Conservation (phyloP, 2,113 vertebrate species). For the Saguinus midas region DNA sequence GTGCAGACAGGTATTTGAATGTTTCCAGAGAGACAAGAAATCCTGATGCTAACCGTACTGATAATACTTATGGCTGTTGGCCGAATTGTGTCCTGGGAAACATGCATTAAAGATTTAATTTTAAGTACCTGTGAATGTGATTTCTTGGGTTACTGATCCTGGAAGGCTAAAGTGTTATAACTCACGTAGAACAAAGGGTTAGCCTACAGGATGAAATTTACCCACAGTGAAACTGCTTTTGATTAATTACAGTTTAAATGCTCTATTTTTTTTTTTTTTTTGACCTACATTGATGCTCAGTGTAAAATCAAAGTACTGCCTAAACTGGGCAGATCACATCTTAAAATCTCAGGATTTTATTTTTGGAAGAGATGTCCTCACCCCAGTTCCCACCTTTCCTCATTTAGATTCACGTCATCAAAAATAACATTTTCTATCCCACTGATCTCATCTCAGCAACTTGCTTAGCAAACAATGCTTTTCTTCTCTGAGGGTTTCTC, state of each 20-base stretch:
- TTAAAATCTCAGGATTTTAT: background rate
- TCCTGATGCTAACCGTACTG: background rate
- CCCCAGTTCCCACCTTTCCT: background rate
- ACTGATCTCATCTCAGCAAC: background rate
- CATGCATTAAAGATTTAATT: background rate
- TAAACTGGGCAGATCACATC: background rate
- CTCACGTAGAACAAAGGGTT: rapidly evolving
- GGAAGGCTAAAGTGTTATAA: rapidly evolving
- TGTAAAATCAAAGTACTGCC: background rate
- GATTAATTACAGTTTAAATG: slow-evolving; percentile 42
- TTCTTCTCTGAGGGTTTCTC: background rate
- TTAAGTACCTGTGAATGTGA: background rate
- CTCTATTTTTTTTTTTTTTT: slow-evolving; percentile 45
- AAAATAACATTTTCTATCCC: background rate
- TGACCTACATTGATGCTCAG: background rate
- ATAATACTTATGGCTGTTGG: background rate
- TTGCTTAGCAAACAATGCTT: background rate
- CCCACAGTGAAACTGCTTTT: background rate
- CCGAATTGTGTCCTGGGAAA: background rate
- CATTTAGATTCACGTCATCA: rapidly evolving
- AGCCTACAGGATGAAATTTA: rapidly evolving
- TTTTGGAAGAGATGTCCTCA: background rate
- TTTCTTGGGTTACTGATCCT: background rate
- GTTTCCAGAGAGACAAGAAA: background rate
- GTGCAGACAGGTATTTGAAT: background rate